Percentiles rank a stretch among this genome's conserved stretches.
phyloP scores from a whole-genome alignment of 2,888 invertebrate species.

The Macropis europaea region DNA sequence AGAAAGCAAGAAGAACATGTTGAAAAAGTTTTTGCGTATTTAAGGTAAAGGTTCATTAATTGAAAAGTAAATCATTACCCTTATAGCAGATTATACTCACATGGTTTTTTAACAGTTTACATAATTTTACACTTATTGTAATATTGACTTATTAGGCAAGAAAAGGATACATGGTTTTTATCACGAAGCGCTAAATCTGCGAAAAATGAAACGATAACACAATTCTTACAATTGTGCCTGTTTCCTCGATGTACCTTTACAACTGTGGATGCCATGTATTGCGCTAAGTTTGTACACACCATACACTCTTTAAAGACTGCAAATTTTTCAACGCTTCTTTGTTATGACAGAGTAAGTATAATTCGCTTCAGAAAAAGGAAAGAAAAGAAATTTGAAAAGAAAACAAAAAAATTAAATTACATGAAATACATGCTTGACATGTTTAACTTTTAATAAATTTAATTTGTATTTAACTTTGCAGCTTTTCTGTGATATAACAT shows the following conservation, averaged over 20 bases:
- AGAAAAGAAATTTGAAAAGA: no score
- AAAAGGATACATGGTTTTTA: conserved; percentile 93
- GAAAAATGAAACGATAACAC: conserved; percentile 97
- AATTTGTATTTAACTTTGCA: conserved; percentile 79
- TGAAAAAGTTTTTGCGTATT: conserved; percentile 87
- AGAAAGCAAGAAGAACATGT: conserved; percentile 97
- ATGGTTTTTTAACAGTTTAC: no score
- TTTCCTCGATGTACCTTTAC: conserved; percentile 99
- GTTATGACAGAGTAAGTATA: conserved; percentile 94
- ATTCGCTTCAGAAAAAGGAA: background rate
- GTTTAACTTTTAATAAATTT: background rate
- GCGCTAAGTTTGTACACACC: conserved; percentile 97
- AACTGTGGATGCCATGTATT: conserved; percentile 96
- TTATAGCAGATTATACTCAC: no score
- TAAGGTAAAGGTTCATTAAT: conserved; percentile 62
- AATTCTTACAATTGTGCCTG: conserved; percentile 96
- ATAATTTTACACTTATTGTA: background rate
- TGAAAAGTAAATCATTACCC: background rate
- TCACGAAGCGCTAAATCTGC: conserved; percentile 92
- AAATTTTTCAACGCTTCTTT: conserved; percentile 97
- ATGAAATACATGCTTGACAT: no score
- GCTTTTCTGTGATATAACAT: conserved; percentile 99
- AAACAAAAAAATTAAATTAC: no score
- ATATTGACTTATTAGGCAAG: conserved; percentile 83
- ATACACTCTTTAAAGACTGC: conserved; percentile 97